Base-by-base conservation (phyloP, 1,140 invertebrate species). In the Sycophaga agraensis region DNA sequence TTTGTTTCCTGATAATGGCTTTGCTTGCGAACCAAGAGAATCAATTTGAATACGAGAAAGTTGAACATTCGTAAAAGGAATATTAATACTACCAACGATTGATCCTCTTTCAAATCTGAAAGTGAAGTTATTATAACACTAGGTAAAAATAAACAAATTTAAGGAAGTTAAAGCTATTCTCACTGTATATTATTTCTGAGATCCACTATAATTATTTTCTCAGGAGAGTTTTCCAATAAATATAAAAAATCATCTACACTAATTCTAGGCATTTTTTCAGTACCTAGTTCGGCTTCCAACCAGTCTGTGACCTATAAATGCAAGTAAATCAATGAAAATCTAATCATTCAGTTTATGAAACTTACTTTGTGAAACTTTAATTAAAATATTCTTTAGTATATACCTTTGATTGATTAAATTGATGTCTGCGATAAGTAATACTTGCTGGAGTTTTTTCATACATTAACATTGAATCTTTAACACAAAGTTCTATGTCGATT, bases 401-500 rank as follows among this genome's bases (percentile, higher is more conserved):
- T 35, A 75, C 73, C 51, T 76, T 73, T 21, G 72, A 66, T 59
- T 77, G 74, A 70, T 78, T 72, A 48, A 69, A 79, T n/a, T 90
- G 89, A 81, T 93, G 88, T 73, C 90, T 86, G 53, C 96, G 83
- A 73, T 88, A 91, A 8, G 93, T 91, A 24, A 95, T 90, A 79
- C 93, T 96, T 61, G 88, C 87, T 1, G 95, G 96, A 1, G 95
- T 97, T 50, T 78, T 86, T 67, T 89, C 86, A 72, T 92, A 96
- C 81, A 96, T 92, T 61, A 87, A 85, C 67, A 91, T 90, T 0
- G 96, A 95, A 77, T 94, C 91, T 78, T 87, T 87, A 1, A 98
- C 93, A 82, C 94, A 96, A 62, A 87, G 85, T 72, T 97, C 94
- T 69, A 98, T 98, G 69, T 97, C 93, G 57, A 98, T 93, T 79